Percentiles rank a stretch among this genome's conserved stretches.
These are phyloP conservation scores for Vipera ursinii DNA, from an alignment of 2,797 vertebrate species.

Conservation along the genomic window DNA sequence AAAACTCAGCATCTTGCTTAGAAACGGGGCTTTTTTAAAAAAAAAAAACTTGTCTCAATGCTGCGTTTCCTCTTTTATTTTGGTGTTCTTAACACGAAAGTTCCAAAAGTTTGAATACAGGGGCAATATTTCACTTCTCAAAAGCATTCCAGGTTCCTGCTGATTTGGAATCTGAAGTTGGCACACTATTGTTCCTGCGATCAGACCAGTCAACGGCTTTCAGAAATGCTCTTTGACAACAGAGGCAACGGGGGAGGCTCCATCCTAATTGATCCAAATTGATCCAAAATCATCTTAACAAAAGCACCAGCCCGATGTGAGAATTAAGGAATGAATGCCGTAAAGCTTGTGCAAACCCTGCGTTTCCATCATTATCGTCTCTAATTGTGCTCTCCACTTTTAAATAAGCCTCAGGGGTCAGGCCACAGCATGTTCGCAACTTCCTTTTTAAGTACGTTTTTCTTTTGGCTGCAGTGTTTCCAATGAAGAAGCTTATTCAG, in stretches of 20 bases:
- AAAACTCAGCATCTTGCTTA: slow-evolving; percentile 47
- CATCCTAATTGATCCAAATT: not conserved
- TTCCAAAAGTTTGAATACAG: slow-evolving; percentile 14
- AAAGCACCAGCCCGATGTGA: not conserved
- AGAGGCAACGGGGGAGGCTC: not conserved
- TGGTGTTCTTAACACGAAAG: slow-evolving; percentile 17
- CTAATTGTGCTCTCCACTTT: slow-evolving; percentile 3
- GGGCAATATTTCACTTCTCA: slow-evolving; percentile 49
- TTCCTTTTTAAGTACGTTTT: slow-evolving; percentile 10
- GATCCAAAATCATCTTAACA: not conserved
- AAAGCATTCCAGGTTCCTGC: slow-evolving; percentile 34
- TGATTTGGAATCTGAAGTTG: slow-evolving; percentile 5
- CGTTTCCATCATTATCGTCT: not conserved
- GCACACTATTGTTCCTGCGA: not conserved
- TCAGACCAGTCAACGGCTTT: not conserved
- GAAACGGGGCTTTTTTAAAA: slow-evolving; percentile 48
- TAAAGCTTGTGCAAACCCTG: not conserved
- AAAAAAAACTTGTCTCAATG: slow-evolving; percentile 49
- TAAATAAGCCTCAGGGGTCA: not conserved
- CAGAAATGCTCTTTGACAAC: slow-evolving; percentile 11
- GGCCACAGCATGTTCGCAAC: not conserved
- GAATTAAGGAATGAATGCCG: not conserved
- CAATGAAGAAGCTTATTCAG: not conserved
- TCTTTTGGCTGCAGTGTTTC: slow-evolving; percentile 16
- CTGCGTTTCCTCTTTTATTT: slow-evolving; percentile 37